Conservation (phyloP, 35 echinoderm and acorn worm genomes). For the Ptychodera flava region DNA sequence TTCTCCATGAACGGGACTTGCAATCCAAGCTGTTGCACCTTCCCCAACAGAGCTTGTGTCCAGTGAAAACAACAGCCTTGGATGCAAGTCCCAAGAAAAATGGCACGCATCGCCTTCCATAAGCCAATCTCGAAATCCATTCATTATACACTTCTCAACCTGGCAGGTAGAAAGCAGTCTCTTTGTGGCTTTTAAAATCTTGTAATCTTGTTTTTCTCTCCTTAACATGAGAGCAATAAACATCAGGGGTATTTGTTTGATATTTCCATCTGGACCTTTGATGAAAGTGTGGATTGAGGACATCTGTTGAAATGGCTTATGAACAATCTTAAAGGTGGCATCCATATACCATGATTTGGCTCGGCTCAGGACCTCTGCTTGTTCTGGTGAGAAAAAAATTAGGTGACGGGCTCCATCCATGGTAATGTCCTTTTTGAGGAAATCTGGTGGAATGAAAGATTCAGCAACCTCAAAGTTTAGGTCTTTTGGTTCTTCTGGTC, state of each 20-base stretch:
- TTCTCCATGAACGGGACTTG: background rate
- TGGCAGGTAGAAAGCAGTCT: background rate
- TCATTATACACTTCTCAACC: conserved; percentile 21
- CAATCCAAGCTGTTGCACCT: background rate
- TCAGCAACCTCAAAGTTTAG: background rate
- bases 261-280: background rate
- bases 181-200: background rate
- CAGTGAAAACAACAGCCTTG: conserved; percentile 7
- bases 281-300: background rate
- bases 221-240: background rate
- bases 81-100: conserved; percentile 16
- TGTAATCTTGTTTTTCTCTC: background rate
- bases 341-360: background rate
- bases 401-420: background rate
- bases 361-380: background rate
- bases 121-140: conserved; percentile 37
- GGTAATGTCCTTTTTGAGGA: background rate
- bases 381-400: background rate
- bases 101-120: conserved; percentile 18
- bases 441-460: background rate
- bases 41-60: background rate
- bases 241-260: background rate
- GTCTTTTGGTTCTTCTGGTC: background rate
- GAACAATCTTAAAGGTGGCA: background rate
- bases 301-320: background rate